Evolutionary conservation across 2,888 invertebrate species (phyloP).

Genomic region (Abrostola tripartita): DNA sequence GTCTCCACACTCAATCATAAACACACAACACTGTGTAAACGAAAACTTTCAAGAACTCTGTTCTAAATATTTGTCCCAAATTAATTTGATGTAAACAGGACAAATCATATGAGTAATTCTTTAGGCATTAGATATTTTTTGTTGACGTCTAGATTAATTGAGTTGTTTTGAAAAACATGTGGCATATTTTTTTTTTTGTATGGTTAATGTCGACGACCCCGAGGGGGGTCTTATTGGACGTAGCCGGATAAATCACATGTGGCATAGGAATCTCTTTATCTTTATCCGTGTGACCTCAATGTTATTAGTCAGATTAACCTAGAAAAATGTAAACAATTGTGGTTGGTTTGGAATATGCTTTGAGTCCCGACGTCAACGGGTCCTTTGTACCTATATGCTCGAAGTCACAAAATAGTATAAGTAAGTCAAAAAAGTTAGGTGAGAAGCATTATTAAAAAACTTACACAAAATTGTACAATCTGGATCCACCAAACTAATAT

Average conservation of each 20-base stretch:
- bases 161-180: constrained; percentile 8
- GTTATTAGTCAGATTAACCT: background rate
- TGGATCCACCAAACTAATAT: too few relatives aligned
- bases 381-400: too few relatives aligned
- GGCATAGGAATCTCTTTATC: constrained; percentile 4
- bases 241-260: too few relatives aligned
- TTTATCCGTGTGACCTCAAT: constrained; percentile 10
- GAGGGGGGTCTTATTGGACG: too few relatives aligned
- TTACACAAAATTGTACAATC: too few relatives aligned
- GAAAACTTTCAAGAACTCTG: constrained; percentile 17
- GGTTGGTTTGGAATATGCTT: too few relatives aligned
- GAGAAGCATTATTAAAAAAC: too few relatives aligned
- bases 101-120: constrained; percentile 20
- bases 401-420: too few relatives aligned
- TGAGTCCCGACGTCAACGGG: too few relatives aligned
- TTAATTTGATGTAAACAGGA: constrained; percentile 24
- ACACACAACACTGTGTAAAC: constrained; percentile 38
- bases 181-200: too few relatives aligned
- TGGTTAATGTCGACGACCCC: too few relatives aligned
- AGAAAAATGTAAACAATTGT: background rate
- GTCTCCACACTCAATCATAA: constrained; percentile 55
- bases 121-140: background rate
- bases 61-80: constrained; percentile 33
- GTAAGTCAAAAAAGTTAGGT: background rate
- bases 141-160: constrained; percentile 11